Evolutionary conservation across 2,797 vertebrate genomes (phyloP), one percentile per base, ranked within the genome.

Genomic region (Knipowitschia caucasica): DNA sequence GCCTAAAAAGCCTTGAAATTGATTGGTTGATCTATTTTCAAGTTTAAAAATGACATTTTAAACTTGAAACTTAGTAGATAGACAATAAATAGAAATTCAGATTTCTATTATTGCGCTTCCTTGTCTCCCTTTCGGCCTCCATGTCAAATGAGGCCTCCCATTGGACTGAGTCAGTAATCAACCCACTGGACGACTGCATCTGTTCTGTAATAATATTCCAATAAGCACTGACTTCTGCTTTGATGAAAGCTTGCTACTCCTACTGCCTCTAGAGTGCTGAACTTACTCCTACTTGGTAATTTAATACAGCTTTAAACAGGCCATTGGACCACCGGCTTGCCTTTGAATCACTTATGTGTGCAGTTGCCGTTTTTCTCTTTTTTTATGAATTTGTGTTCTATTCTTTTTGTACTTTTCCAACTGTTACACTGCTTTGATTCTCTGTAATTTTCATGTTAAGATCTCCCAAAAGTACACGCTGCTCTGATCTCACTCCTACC

Each of bases 201-300:
- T 86, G 84, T 89, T 91, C 85, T 89, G 87, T 89, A 90, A 90
- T 91, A 89, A 89, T 89, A 89, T 91, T 89, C 86, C 86, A 90
- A 90, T 90, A 88, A 85, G 79, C 85, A 86, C 77, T 88, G 86
- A 84, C 85, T 86, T 61, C 58, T 81, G 74, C 76, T 89, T 88
- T 89, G 85, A 82, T 86, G 83, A 84, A 78, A 78, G 75, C 68
- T 78, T 86, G 77, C 75, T 80, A 85, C 89, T 89, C 87, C 88
- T 86, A 89, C 83, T 69, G 51, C 79, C 71, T 53, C 77, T 72
- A 74, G 78, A 78, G 72, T 57, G 68, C 78, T 82, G 68, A 82
- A 79, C 83, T 75, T 50, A 86, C 82, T 83, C 85, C 85, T 81
- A 83, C 83, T 75, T 66, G 64, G 76, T 86, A 88, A 89, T 90